These are phyloP conservation scores for Drosophila emarginata DNA, from an alignment of 2,888 invertebrate genomes.

Conservation along the genomic window DNA sequence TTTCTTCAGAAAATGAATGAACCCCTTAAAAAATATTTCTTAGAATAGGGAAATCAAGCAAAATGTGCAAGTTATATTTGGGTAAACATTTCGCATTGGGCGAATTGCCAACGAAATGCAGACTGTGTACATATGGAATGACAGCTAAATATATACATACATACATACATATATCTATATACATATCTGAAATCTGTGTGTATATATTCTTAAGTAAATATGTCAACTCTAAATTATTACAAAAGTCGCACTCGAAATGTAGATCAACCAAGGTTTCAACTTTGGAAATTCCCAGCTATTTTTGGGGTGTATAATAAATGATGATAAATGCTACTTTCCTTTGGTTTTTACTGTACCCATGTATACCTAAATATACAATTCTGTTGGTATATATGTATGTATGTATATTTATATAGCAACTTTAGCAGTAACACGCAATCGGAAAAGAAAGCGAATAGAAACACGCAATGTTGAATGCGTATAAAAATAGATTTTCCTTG, in stretches of 20 bases:
- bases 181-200: neutral
- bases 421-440: neutral
- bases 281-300: slow-evolving; percentile 63
- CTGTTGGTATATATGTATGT: too few species aligned
- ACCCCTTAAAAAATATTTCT: too few species aligned
- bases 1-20: too few species aligned
- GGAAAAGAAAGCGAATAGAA: neutral
- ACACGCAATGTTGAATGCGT: slow-evolving; percentile 4
- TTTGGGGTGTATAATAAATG: slow-evolving; percentile 28
- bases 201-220: neutral
- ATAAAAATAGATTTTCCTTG: neutral
- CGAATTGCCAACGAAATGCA: slow-evolving; percentile 9
- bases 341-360: neutral
- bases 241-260: neutral
- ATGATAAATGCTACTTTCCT: slow-evolving; percentile 16
- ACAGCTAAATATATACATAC: neutral
- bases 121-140: neutral
- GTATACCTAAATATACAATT: neutral
- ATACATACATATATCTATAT: neutral
- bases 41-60: slow-evolving; percentile 3
- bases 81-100: slow-evolving; percentile 2
- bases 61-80: neutral
- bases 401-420: slow-evolving; percentile 10
- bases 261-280: slow-evolving; percentile 5
- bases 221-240: slow-evolving; percentile 1